Base-by-base conservation (phyloP, 2,113 vertebrate genomes). In the Pterocles burchelli region DNA sequence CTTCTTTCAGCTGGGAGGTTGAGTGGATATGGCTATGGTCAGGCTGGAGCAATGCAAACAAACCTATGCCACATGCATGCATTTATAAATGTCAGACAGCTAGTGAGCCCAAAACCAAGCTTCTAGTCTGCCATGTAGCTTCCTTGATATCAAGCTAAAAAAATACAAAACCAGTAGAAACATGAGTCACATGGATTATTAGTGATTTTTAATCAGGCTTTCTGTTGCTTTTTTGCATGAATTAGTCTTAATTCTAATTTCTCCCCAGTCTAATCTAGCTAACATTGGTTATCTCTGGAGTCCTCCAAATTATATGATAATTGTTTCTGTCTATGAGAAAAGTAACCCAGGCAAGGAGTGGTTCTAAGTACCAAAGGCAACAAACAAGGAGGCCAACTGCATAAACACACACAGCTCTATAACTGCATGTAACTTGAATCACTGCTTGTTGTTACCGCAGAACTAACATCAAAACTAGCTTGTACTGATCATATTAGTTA, bases 211-310 rank as follows among this genome's bases (percentile, higher is more conserved):
- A 81, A 93, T 94, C 67, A 96, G 45, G 48, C 80, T 93, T 90
- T 67, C 63, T 77, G 24, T 55, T 91, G 43, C 8, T n/a, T 85
- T 93, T 95, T 93, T 93, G 12, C 18, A 88, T 48, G 10, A 90
- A 77, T 91, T 91, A 83, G 48, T 85, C 55, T 82, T 76, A 79
- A 90, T 75, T 91, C 49, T 79, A 88, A 92, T 84, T 90, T 52
- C 28, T 74, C 59, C 33, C 34, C 85, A 90, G 85, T 90, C n/a
- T 58, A 96, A 92, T 93, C 49, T 20, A 76, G 92, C 83, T 62
- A 83, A 70, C 11, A 62, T 41, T 61, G 17, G 22, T 75, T 93
- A 22, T 59, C 75, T 46, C 46, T 70, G 38, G 66, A 76, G 85
- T 79, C n/a, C 21, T 82, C 28, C 49, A 88, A 94, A 91, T 68